Percentiles rank a stretch among this genome's conserved stretches.
Evolutionary conservation across 2,888 invertebrate genomes (phyloP).

Genomic region (Epiperipatus broadwayi): DNA sequence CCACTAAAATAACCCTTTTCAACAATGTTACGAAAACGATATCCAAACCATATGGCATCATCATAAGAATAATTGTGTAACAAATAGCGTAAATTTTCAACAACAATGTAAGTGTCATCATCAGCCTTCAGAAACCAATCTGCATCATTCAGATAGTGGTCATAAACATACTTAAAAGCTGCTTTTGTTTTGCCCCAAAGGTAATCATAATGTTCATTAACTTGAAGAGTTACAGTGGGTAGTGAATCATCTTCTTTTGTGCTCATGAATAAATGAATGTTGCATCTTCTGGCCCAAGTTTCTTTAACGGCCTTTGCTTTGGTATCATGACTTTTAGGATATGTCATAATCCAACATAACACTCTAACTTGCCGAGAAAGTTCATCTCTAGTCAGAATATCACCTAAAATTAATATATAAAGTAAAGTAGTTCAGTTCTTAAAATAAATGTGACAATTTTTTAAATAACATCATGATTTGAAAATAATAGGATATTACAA

Average conservation of each 20-base stretch:
- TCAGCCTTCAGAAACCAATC: conserved; percentile 98
- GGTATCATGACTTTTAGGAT: conserved; percentile 28
- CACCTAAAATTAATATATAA: no score
- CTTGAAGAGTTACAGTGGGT: no score
- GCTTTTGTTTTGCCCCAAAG: conserved; percentile 95
- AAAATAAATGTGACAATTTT: no score
- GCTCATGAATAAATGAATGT: conserved; percentile 32
- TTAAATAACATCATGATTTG: no score
- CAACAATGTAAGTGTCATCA: conserved; percentile 88
- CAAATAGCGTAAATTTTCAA: conserved; percentile 89
- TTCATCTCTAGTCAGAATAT: no score
- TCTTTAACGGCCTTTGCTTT: conserved; percentile 29
- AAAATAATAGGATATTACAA: no score
- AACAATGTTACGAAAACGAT: conserved; percentile 63
- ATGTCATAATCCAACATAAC: conserved; percentile 34
- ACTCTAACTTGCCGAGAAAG: conserved; percentile 29
- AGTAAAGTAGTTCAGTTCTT: no score
- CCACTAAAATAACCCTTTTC: conserved; percentile 78
- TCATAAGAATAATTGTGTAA: conserved; percentile 49
- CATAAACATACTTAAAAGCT: no score
- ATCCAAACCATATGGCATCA: conserved; percentile 70
- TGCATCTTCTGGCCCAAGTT: conserved; percentile 23
- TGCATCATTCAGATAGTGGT: conserved; percentile 48
- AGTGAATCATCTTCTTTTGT: no score
- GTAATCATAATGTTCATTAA: conserved; percentile 68